phyloP scores from a whole-genome alignment of 1,140 invertebrate genomes.

The Leucophenga varia region DNA sequence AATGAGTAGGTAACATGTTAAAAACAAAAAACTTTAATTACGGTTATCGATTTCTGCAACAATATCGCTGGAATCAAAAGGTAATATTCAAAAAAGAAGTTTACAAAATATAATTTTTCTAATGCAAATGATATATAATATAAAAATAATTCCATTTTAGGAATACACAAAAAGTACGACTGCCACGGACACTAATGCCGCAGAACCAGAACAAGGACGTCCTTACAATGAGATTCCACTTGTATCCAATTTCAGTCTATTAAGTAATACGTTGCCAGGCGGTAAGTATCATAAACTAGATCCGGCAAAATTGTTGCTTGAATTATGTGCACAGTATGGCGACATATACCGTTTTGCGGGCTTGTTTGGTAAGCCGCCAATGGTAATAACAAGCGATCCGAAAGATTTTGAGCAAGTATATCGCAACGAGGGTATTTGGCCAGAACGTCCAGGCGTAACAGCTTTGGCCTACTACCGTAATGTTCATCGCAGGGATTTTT shows the following conservation, averaged over 20 bases:
- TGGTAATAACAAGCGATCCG: slow-evolving; percentile 28
- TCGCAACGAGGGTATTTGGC: slow-evolving; percentile 40
- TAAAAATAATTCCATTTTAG: too few relatives aligned
- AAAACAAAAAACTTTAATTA: too few relatives aligned
- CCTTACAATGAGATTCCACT: slow-evolving; percentile 32
- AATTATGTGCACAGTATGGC: slow-evolving; percentile 22
- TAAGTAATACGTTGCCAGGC: slow-evolving; percentile 21
- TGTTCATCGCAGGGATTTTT: slow-evolving; percentile 26
- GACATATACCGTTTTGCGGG: slow-evolving; percentile 16
- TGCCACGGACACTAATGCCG: neutral
- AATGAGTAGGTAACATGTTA: too few relatives aligned
- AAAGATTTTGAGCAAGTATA: slow-evolving; percentile 32
- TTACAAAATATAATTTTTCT: too few relatives aligned
- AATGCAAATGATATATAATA: too few relatives aligned
- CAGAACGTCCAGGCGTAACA: slow-evolving; percentile 20
- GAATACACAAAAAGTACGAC: neutral
- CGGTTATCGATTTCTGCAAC: too few relatives aligned
- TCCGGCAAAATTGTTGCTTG: slow-evolving; percentile 13
- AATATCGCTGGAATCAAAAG: too few relatives aligned
- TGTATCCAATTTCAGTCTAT: slow-evolving; percentile 5
- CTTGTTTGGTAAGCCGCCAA: slow-evolving; percentile 13
- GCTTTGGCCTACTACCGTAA: slow-evolving; percentile 26
- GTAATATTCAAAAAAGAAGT: too few relatives aligned
- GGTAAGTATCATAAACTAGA: slow-evolving; percentile 27
- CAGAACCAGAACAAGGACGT: slow-evolving; percentile 27